Base-by-base conservation (phyloP, 1,140 invertebrate species). In the Bradynema listronoti region DNA sequence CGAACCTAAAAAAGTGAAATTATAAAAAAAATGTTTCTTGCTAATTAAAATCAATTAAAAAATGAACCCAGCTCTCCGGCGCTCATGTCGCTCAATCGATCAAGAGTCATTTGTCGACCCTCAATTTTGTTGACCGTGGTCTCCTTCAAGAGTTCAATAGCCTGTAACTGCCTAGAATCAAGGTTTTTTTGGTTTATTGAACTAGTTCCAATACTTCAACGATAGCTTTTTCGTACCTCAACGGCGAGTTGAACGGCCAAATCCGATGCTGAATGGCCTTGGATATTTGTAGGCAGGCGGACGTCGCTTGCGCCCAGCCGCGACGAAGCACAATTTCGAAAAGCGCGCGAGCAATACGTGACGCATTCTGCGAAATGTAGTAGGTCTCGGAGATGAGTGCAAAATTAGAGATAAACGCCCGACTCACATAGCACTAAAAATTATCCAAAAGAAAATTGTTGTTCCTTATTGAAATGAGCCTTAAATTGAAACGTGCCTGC, bases 241-340 rank as follows among this genome's bases (percentile, higher is more conserved):
- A 80, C 0, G 91, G 88, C 64, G 85, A 87, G 72, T 90, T 85
- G 73, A 86, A 87, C 63, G 86, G 84, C 94, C 93, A 98, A 45
- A 89, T 84, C 75, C 88, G 86, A 0, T 86, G 82, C 77, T 94
- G 89, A n/a, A 78, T 70, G 56, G 54, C 75, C 81, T 92, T 91
- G 7, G 88, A 85, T 65, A 95, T 83, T 54, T 83, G 83, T 4
- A 85, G 75, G 60, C 94, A 85, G 29, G 88, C 80, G 0, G 84
- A 86, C 0, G 92, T 86, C 83, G 95, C 85, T 43, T 91, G 82
- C 0, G 92, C 86, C 83, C 91, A 92, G 67, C 90, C 90, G 70
- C 86, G 87, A 39, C 88, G 83, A 5, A 97, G 78, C 4, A 88
- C 88, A 65, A 97, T 90, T 74, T 98, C 92, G 80, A 97, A 98